Evolutionary conservation across 1,140 invertebrate genomes (phyloP).

Genomic region (Listronotus bonariensis): DNA sequence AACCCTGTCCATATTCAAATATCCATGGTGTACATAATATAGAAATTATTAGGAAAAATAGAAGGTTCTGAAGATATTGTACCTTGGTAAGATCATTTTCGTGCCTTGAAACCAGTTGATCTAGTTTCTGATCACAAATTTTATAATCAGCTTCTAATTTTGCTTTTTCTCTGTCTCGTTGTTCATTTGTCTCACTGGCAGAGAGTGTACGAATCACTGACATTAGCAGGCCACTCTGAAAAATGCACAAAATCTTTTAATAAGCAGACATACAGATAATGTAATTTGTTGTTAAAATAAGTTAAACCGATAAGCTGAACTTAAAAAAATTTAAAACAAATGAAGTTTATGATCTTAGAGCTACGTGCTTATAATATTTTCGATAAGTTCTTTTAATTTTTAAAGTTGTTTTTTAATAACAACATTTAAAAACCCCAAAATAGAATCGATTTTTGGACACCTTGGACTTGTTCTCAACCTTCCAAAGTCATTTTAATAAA

Average conservation of each 20-base stretch:
- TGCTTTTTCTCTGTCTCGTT: constrained; percentile 90
- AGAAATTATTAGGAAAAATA: too few relatives aligned
- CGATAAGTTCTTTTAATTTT: too few relatives aligned
- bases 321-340: too few relatives aligned
- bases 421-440: constrained; percentile 11
- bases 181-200: constrained; percentile 91
- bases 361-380: too few relatives aligned
- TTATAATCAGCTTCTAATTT: constrained; percentile 93
- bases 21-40: too few relatives aligned
- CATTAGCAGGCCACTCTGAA: constrained; percentile 87
- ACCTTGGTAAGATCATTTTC: constrained; percentile 88
- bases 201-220: constrained; percentile 90
- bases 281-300: too few relatives aligned
- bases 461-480: neutral
- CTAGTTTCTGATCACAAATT: constrained; percentile 84
- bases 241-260: constrained; percentile 21
- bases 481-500: neutral
- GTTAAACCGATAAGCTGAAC: too few relatives aligned
- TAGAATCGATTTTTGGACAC: constrained; percentile 7
- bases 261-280: too few relatives aligned
- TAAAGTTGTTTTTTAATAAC: too few relatives aligned
- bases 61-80: neutral
- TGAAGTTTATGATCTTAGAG: too few relatives aligned
- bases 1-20: too few relatives aligned
- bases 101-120: constrained; percentile 86